phyloP scores from a whole-genome alignment of 2,888 invertebrate species.

The Iphiclides podalirius region DNA sequence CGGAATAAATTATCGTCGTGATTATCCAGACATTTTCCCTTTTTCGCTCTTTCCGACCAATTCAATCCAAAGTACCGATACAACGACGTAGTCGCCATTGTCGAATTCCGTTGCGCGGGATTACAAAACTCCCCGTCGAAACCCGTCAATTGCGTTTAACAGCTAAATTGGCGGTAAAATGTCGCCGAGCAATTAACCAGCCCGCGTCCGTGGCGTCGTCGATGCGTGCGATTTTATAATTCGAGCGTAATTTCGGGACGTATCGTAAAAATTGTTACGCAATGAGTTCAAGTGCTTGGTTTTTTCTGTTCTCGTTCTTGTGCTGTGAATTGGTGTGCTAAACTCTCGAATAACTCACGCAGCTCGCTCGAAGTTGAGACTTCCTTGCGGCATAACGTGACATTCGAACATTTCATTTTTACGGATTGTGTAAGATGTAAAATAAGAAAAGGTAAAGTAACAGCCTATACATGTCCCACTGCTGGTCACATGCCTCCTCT shows the following conservation, averaged over 20 bases:
- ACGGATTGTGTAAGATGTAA: too few relatives aligned
- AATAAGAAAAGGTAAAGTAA: too few relatives aligned
- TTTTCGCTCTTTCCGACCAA: too few relatives aligned
- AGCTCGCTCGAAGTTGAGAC: neutral
- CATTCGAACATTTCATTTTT: too few relatives aligned
- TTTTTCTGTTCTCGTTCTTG: constrained; percentile 1
- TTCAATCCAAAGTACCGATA: too few relatives aligned
- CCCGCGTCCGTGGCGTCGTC: constrained; percentile 17
- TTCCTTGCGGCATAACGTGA: too few relatives aligned
- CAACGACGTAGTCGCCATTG: too few relatives aligned
- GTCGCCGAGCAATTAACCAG: constrained; percentile 17
- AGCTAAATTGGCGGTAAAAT: constrained; percentile 46
- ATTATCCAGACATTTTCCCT: too few relatives aligned
- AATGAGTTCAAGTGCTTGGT: constrained; percentile 1
- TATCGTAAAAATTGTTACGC: constrained; percentile 23
- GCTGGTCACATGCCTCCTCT: too few relatives aligned
- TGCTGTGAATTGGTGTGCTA: constrained; percentile 4
- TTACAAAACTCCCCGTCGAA: constrained; percentile 41
- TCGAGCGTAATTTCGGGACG: constrained; percentile 23
- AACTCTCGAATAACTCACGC: neutral
- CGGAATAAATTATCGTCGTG: too few relatives aligned
- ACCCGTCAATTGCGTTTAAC: constrained; percentile 51
- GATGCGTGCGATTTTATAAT: constrained; percentile 19
- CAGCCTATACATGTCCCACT: too few relatives aligned
- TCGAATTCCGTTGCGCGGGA: constrained; percentile 4